A percentile compares a stretch with the other conserved stretches of the same genome.
These are phyloP conservation scores for Panthera tigris DNA, from an alignment of 2,113 vertebrate genomes.

Conservation along the genomic window DNA sequence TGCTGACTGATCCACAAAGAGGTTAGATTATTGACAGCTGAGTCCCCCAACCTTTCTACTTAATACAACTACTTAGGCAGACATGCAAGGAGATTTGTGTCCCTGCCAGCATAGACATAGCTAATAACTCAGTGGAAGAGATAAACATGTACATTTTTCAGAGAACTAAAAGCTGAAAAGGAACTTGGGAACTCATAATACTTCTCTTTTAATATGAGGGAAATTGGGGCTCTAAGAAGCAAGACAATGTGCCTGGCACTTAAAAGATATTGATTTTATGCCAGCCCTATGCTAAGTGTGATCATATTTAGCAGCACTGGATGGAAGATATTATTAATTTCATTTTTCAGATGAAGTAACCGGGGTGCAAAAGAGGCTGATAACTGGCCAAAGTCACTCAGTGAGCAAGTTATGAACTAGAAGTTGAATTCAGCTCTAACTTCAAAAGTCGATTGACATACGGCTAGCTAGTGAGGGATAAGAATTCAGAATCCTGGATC, in stretches of 20 bases:
- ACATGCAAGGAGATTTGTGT: background rate
- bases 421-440: background rate
- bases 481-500: background rate
- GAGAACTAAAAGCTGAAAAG: conserved; percentile 5
- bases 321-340: background rate
- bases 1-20: background rate
- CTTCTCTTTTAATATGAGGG: background rate
- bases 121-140: background rate
- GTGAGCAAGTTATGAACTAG: background rate
- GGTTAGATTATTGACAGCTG: background rate
- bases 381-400: background rate
- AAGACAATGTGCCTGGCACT: background rate
- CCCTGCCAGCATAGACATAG: background rate
- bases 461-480: background rate
- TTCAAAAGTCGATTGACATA: background rate
- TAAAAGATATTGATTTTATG: background rate
- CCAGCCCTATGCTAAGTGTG: background rate
- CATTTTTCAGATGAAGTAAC: background rate
- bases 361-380: background rate
- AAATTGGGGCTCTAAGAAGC: background rate
- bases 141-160: background rate
- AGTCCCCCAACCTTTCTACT: background rate
- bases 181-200: background rate
- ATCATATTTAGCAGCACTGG: background rate
- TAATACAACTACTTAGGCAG: background rate